These are phyloP conservation scores for Gonioctena quinquepunctata DNA, from an alignment of 1,140 invertebrate species.

Conservation along the genomic window DNA sequence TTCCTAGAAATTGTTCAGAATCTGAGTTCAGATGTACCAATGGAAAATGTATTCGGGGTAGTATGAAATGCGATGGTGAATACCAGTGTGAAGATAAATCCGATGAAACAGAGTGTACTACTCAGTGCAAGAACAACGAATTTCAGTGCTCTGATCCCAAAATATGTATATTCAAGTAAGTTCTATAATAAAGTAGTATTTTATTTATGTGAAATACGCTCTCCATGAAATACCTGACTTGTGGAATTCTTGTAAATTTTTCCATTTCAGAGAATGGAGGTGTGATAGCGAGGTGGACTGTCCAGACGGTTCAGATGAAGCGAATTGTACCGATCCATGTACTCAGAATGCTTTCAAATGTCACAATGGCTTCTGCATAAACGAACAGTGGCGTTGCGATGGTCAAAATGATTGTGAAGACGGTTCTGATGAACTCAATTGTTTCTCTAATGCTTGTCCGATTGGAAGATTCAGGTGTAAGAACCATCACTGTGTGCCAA, in stretches of 20 bases:
- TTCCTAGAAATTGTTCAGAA: slow-evolving; percentile 71
- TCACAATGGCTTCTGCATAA: slow-evolving; percentile 62
- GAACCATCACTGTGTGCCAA: slow-evolving; percentile 71
- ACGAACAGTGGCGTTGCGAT: slow-evolving; percentile 69
- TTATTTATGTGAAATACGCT: background rate
- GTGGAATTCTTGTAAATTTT: too few relatives aligned
- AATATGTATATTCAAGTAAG: slow-evolving; percentile 58
- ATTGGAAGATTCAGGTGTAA: slow-evolving; percentile 61
- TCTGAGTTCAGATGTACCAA: slow-evolving; percentile 64
- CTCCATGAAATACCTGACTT: too few relatives aligned
- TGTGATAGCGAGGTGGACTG: slow-evolving; percentile 70
- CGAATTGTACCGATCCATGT: slow-evolving; percentile 59
- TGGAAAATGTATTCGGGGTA: slow-evolving; percentile 63
- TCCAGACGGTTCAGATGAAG: slow-evolving; percentile 65
- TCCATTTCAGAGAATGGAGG: slow-evolving; percentile 57
- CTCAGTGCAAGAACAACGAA: slow-evolving; percentile 61
- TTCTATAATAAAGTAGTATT: background rate
- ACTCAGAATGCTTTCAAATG: slow-evolving; percentile 58
- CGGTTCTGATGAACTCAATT: slow-evolving; percentile 63
- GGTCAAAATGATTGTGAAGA: slow-evolving; percentile 66
- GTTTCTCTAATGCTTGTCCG: slow-evolving; percentile 50
- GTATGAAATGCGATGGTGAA: slow-evolving; percentile 69
- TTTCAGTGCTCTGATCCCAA: slow-evolving; percentile 63
- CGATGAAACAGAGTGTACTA: slow-evolving; percentile 66
- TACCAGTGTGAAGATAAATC: slow-evolving; percentile 66